Base-by-base conservation (phyloP, 2,113 vertebrate genomes). In the Pachycephala philippinensis region DNA sequence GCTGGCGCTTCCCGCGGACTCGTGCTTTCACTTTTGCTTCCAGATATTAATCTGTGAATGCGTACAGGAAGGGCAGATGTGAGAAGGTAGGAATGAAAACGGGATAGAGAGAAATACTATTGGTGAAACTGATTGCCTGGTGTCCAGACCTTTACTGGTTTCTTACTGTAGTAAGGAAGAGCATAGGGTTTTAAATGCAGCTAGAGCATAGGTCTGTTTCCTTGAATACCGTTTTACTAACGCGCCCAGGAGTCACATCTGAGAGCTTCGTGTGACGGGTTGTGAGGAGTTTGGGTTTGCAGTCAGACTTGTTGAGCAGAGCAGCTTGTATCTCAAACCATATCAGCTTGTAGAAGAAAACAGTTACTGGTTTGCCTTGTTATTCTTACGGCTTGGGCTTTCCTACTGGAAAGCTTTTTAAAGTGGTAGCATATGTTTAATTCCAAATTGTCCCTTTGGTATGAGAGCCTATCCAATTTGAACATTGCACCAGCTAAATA, bases 21-120 rank as follows among this genome's bases (percentile, higher is more conserved):
- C 37, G 1, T 42, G 93, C 90, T 97, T 97, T 95, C 88, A 1
- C 78, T 95, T 96, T 88, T 94, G 59, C 66, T 92, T 94, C 85
- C 68, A 74, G 83, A 35, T 85, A 5, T 4, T 18, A 2, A 35
- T 85, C 59, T 57, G 3, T 12, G 35, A 14, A 2, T 2, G 21
- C 26, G 19, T 18, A 2, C 11, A 20, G 85, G 79, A 45, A 47
- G 23, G 70, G n/a, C 54, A 37, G 59, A 37, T 42, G 7, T 5
- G 64, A 31, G 77, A 40, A 24, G 3, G 5, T 37, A 26, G 30
- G 11, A 14, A 8, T 35, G 70, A 17, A 40, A 28, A 23, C 1
- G 28, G n/a, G 19, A 12, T 2, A 13, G 42, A 53, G 37, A 31
- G 10, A 19, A 64, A 10, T 42, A 5, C 7, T 28, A 0, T 2